These are phyloP conservation scores for Theristicus caerulescens DNA, from an alignment of 2,113 vertebrate species.

Conservation along the genomic window DNA sequence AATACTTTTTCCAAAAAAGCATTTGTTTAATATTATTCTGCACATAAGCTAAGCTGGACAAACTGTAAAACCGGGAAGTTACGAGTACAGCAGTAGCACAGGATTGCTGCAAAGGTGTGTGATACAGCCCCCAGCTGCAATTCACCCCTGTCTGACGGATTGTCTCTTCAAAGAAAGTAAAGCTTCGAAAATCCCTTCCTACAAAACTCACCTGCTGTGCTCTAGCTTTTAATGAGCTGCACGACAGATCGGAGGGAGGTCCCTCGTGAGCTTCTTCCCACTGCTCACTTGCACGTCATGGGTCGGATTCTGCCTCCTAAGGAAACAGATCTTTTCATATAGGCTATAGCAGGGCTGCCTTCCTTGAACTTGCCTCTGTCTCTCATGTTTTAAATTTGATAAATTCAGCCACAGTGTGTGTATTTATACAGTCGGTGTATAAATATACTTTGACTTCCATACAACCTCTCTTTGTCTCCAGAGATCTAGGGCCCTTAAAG, in stretches of 20 bases:
- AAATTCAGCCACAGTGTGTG: not conserved
- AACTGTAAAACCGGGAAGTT: not conserved
- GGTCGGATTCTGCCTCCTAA: accelerated
- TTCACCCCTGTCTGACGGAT: not conserved
- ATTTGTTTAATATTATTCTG: not conserved
- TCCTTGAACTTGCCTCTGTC: not conserved
- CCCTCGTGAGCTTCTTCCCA: not conserved
- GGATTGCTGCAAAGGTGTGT: not conserved
- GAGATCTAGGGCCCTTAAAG: not conserved
- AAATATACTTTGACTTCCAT: not conserved
- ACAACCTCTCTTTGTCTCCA: not conserved
- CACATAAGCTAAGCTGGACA: not conserved
- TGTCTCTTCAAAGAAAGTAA: not conserved
- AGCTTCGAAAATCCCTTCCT: not conserved
- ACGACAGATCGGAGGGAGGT: not conserved
- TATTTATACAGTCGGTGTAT: not conserved
- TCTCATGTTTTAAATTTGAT: not conserved
- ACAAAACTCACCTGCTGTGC: not conserved
- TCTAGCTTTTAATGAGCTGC: not conserved
- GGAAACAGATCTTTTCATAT: not conserved
- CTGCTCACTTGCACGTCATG: accelerated
- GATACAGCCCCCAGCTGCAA: not conserved
- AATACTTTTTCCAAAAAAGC: not conserved
- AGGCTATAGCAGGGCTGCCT: not conserved
- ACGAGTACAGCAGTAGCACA: too few relatives aligned